Evolutionary conservation across 2,797 vertebrate species (phyloP).

Genomic region (Paratrypauchen microcephalus): DNA sequence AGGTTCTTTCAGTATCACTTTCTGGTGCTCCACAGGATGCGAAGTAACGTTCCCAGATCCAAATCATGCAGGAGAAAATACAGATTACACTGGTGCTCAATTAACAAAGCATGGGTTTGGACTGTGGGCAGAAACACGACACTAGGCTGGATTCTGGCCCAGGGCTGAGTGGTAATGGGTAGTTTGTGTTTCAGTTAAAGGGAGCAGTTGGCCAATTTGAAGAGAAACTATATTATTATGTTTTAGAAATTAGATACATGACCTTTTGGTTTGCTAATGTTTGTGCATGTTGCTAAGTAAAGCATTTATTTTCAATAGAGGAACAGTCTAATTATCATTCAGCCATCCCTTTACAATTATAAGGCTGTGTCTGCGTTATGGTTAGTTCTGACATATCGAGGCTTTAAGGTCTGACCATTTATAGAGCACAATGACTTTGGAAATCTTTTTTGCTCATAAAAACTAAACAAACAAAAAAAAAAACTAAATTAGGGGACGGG

Average conservation of each 20-base stretch:
- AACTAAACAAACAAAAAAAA: too few species aligned
- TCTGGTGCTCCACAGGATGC: background rate
- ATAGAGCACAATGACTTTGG: too few species aligned
- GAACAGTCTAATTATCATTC: background rate
- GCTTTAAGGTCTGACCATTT: too few species aligned
- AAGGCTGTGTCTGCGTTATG: too few species aligned
- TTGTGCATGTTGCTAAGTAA: background rate
- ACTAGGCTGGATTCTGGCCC: background rate
- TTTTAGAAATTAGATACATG: background rate
- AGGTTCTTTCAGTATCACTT: slow-evolving; percentile 1
- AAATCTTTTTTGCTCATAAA: too few species aligned
- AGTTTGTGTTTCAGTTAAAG: slow-evolving; percentile 3
- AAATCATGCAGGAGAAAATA: slow-evolving; percentile 7
- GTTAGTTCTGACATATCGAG: too few species aligned
- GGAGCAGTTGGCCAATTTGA: background rate
- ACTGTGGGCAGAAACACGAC: background rate
- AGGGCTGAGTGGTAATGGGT: background rate
- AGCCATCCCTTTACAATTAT: too few species aligned
- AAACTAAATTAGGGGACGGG: too few species aligned
- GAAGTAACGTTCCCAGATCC: background rate
- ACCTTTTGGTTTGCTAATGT: background rate
- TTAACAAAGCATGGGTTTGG: background rate
- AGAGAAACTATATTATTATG: background rate
- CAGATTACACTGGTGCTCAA: slow-evolving; percentile 1
- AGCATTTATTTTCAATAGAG: background rate